A percentile compares a stretch with the other conserved stretches of the same genome.
These are phyloP conservation scores for Ambastaia sidthimunki DNA, from an alignment of 2,797 vertebrate genomes.

Conservation along the genomic window DNA sequence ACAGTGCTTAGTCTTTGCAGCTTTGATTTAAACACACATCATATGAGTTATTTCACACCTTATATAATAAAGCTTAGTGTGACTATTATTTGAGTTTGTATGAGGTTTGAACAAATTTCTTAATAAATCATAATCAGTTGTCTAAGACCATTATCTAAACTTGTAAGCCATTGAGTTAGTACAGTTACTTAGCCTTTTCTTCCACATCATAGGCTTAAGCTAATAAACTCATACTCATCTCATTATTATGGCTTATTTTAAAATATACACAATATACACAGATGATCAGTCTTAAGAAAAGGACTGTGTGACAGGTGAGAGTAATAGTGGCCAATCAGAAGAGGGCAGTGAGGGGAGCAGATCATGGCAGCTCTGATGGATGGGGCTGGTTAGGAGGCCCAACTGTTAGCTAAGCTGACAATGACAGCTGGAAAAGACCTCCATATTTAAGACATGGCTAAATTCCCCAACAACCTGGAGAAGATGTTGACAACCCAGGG, in stretches of 20 bases:
- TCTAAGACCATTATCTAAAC: too few species aligned
- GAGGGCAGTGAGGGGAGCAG: constrained; percentile 25
- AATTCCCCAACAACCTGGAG: constrained; percentile 74
- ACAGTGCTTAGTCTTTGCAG: too few species aligned
- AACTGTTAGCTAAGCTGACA: constrained; percentile 82
- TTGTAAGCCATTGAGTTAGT: too few species aligned
- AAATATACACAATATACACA: background rate
- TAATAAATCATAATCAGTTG: too few species aligned
- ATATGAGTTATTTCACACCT: too few species aligned
- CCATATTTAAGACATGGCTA: constrained; percentile 76
- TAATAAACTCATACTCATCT: too few species aligned
- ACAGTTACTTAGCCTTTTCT: too few species aligned
- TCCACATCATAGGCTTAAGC: too few species aligned
- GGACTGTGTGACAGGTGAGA: constrained; percentile 5
- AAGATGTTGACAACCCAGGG: constrained; percentile 52
- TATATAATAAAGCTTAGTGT: too few species aligned
- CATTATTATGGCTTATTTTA: background rate
- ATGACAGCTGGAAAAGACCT: constrained; percentile 80
- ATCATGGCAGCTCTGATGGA: constrained; percentile 76
- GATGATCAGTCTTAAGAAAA: background rate
- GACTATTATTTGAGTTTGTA: too few species aligned
- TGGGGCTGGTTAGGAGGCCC: constrained; percentile 74
- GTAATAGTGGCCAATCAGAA: constrained; percentile 11
- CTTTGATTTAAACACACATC: too few species aligned
- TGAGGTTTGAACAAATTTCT: too few species aligned